These are phyloP conservation scores for Leucophora obtusa DNA, from an alignment of 2,888 invertebrate genomes.

Conservation along the genomic window DNA sequence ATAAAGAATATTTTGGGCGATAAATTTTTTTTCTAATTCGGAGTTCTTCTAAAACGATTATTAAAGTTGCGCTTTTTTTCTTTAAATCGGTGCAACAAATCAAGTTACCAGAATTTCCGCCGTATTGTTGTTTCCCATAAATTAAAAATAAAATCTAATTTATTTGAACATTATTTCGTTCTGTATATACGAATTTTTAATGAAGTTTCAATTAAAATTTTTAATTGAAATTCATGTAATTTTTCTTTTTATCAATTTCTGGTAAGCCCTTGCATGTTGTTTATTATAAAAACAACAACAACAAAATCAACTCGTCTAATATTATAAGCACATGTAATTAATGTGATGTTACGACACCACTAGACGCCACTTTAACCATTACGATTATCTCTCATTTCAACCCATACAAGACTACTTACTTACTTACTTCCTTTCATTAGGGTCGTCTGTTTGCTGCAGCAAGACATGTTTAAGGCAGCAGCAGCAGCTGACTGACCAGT, in stretches of 20 bases:
- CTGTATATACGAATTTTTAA: background rate
- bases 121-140: no score
- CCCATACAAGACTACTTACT: constrained; percentile 45
- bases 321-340: constrained; percentile 64
- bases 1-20: no score
- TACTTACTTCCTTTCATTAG: constrained; percentile 46
- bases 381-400: constrained; percentile 61
- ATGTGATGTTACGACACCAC: constrained; percentile 68
- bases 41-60: no score
- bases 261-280: constrained; percentile 49
- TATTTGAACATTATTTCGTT: no score
- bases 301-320: constrained; percentile 53
- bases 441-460: background rate
- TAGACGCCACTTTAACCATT: constrained; percentile 63
- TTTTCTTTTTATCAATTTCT: constrained; percentile 58
- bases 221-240: constrained; percentile 62
- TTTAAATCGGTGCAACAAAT: no score
- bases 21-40: no score
- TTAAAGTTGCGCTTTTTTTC: no score
- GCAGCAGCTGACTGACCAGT: constrained; percentile 27
- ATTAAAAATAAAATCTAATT: no score
- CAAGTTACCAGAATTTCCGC: no score
- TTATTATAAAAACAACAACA: constrained; percentile 40
- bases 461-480: constrained; percentile 32
- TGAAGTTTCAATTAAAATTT: constrained; percentile 61